Base-by-base conservation (phyloP, 2,888 invertebrate species). In the Eristalis pertinax region DNA sequence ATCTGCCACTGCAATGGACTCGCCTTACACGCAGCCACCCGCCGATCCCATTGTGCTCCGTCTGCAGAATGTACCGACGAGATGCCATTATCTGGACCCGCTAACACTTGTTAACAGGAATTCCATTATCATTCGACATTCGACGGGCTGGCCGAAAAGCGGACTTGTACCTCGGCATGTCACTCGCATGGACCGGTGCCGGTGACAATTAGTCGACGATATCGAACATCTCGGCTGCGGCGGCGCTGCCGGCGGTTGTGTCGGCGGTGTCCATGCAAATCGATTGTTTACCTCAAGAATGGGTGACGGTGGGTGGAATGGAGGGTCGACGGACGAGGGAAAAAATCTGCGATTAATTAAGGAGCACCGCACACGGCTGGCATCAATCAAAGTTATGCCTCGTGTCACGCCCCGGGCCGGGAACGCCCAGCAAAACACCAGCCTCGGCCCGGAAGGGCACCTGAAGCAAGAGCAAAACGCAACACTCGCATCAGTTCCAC, bases 331-430 rank as follows among this genome's bases (percentile, higher is more conserved):
- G 50, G 19, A 19, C n/a, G 19, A 19, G 19, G 7, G 67, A 81
- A 73, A n/a, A 73, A 73, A 73, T 82, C 69, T 85, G 85, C 77
- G 73, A 85, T 85, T 85, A 85, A 85, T 85, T 85, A 85, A 70
- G 77, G 69, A 73, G 68, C 85, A 67, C 85, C 69, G 68, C 85
- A 67, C 85, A 50, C 64, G 65, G 69, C 82, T 77, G 77, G 7
- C 82, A 85, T 85, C 85, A 85, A 85, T 85, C 85, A 85, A 82
- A 85, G 43, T 74, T 58, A n/a, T 65, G 24, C 64, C 73, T 5
- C 32, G 7, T 1, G 58, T 35, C 68, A 58, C 72, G 8, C 50
- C n/a, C n/a, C 41, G 65, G 29, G 19, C 64, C 70, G 22, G 3
- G 26, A 72, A 76, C 62, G 65, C 77, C 73, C 64, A 81, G 77